Evolutionary conservation across 2,888 invertebrate genomes (phyloP), one percentile per base, ranked within the genome.

Genomic region (Odontothrips loti): DNA sequence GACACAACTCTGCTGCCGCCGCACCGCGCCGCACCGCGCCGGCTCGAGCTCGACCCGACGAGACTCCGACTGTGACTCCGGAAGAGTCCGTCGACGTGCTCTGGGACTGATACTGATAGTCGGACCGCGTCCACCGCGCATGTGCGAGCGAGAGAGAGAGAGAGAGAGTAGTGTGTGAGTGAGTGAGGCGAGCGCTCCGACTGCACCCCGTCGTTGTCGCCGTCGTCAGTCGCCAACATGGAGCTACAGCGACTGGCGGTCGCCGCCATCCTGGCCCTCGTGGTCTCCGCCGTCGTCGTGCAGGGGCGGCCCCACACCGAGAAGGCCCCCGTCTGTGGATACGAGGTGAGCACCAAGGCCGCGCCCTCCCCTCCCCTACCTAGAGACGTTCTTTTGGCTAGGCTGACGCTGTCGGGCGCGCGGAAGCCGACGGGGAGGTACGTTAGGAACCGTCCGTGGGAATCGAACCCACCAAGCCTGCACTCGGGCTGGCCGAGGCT

Each of bases 241-340:
- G 68, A 23, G 68, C 12, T 27, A 27, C 27, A 27, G 68, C 23
- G 68, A 27, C 23, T 75, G 68, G 68, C 68, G 23, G 68, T 75
- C 68, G 10, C 27, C 68, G 68, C 68, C 68, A 10, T 75, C 23
- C 68, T 75, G 23, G 68, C 68, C 68, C 27, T 75, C 23, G 68
- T 27, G 68, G 68, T 2, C 58, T 58, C 34, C 58, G 58, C 17
- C 58, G 58, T 15, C 20, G 0, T 27, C 68, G 68, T 75, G 23
- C 27, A 27, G 23, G 68, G 68, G 23, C 68, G 68, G 23, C 68
- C 68, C 68, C 68, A 75, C 68, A 27, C 23, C 23, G 68, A 75
- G 23, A 75, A 75, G 27, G 27, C 23, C 23, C 68, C 68, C 68
- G 68, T 75, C 68, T 75, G 68, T 27, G 68, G 68, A 23, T 75